A percentile compares a stretch with the other conserved stretches of the same genome.
Conservation (phyloP, 2,113 vertebrate genomes). For the Trinectes maculatus region DNA sequence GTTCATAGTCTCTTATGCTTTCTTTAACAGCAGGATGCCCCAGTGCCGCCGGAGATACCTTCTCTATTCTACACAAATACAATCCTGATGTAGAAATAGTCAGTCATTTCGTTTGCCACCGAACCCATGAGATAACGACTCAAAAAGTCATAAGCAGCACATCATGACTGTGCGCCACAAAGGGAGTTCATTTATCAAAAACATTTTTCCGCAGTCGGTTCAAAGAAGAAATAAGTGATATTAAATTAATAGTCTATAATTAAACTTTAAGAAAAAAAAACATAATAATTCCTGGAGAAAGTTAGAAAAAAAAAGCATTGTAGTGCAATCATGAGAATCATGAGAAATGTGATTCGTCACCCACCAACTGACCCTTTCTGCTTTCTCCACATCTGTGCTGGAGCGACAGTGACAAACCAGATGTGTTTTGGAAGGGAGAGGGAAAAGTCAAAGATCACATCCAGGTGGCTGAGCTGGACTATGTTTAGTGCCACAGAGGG, state of each 20-base stretch:
- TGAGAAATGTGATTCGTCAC: neutral
- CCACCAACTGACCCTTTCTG: constrained; percentile 2
- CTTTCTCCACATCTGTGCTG: neutral
- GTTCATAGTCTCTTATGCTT: neutral
- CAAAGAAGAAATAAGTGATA: constrained; percentile 4
- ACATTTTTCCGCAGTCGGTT: constrained; percentile 6
- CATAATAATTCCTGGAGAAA: neutral
- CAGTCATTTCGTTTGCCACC: constrained; percentile 27
- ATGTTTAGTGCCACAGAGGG: constrained; percentile 1
- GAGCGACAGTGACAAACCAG: constrained; percentile 4
- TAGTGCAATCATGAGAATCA: constrained; percentile 6
- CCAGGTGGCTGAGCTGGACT: constrained; percentile 17
- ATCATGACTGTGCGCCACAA: constrained; percentile 15
- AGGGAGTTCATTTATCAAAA: constrained; percentile 40
- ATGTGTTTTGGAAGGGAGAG: constrained; percentile 10
- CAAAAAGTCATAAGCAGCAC: constrained; percentile 23
- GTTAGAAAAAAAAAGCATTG: neutral
- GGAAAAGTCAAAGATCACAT: constrained; percentile 5
- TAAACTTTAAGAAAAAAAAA: neutral
- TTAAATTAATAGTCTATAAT: constrained; percentile 8
- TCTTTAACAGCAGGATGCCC: neutral
- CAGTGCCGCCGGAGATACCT: neutral
- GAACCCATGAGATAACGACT: constrained; percentile 23
- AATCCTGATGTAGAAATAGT: constrained; percentile 1
- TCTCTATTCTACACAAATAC: neutral